Evolutionary conservation across 2,888 invertebrate genomes (phyloP).

Genomic region (Nebria brevicollis): DNA sequence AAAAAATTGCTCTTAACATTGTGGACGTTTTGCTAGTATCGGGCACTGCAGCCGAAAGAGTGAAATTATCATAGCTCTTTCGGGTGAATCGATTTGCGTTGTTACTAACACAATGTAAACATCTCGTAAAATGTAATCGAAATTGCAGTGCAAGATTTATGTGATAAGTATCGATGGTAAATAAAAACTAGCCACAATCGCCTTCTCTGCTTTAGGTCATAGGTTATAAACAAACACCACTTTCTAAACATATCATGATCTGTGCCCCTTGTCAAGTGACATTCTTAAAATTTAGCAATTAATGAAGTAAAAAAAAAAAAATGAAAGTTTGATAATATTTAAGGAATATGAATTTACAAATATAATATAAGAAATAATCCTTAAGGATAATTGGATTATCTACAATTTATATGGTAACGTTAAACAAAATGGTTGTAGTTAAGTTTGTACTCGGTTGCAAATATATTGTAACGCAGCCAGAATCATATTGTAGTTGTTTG

Average conservation of each 20-base stretch:
- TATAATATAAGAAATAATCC: slow-evolving; percentile 56
- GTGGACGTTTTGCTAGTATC: slow-evolving; percentile 54
- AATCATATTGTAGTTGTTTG: slow-evolving; percentile 46
- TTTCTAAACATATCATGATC: slow-evolving; percentile 83
- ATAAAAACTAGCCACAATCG: slow-evolving; percentile 64
- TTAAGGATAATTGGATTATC: slow-evolving; percentile 51
- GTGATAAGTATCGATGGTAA: slow-evolving; percentile 62
- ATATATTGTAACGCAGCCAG: slow-evolving; percentile 50
- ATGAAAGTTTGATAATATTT: slow-evolving; percentile 64
- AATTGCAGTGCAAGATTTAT: slow-evolving; percentile 53
- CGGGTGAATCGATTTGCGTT: neutral
- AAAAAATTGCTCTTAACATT: slow-evolving; percentile 56
- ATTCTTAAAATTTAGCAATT: slow-evolving; percentile 66
- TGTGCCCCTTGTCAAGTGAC: slow-evolving; percentile 78
- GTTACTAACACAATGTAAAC: slow-evolving; percentile 35
- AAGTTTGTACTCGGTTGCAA: slow-evolving; percentile 53
- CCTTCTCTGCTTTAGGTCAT: slow-evolving; percentile 67
- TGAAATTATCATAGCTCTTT: slow-evolving; percentile 1
- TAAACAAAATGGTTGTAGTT: slow-evolving; percentile 49
- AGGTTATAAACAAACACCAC: slow-evolving; percentile 72
- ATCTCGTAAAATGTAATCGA: slow-evolving; percentile 31
- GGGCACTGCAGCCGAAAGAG: slow-evolving; percentile 36
- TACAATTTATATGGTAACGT: slow-evolving; percentile 52
- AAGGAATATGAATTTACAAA: slow-evolving; percentile 63
- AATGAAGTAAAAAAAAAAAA: slow-evolving; percentile 54